A percentile compares a stretch with the other conserved stretches of the same genome.
These are phyloP conservation scores for Branchinecta lynchi DNA, from an alignment of 1,140 invertebrate species.

Conservation along the genomic window DNA sequence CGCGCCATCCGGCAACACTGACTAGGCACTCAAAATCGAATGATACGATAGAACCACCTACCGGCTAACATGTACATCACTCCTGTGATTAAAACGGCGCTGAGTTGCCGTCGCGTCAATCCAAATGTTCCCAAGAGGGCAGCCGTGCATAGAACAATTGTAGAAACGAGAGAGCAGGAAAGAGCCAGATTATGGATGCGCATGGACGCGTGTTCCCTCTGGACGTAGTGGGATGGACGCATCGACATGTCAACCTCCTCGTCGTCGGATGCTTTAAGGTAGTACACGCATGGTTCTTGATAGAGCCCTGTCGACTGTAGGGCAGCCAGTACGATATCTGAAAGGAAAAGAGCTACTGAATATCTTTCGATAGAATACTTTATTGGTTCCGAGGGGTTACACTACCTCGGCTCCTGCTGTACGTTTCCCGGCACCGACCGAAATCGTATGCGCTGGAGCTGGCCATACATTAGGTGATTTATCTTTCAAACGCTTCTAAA, in stretches of 20 bases:
- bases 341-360: background rate
- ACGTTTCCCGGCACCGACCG: too few species aligned
- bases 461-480: too few species aligned
- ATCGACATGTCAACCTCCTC: background rate
- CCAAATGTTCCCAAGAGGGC: slow-evolving; percentile 68
- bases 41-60: slow-evolving; percentile 31
- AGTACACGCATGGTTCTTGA: background rate
- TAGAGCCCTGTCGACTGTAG: background rate
- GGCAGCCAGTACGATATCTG: background rate
- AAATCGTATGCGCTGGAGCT: too few species aligned
- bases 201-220: background rate
- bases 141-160: slow-evolving; percentile 65
- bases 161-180: slow-evolving; percentile 71
- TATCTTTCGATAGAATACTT: too few species aligned
- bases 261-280: background rate
- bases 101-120: slow-evolving; percentile 67
- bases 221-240: background rate
- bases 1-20: background rate
- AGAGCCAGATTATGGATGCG: slow-evolving; percentile 83
- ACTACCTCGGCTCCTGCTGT: too few species aligned
- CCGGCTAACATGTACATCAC: slow-evolving; percentile 80
- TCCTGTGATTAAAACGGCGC: slow-evolving; percentile 71
- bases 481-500: too few species aligned
- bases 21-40: background rate
- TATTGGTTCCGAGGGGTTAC: too few species aligned